Evolutionary conservation across 37 sponge, comb jelly and placozoan genomes (phyloP).

Genomic region (Geodia barretti): DNA sequence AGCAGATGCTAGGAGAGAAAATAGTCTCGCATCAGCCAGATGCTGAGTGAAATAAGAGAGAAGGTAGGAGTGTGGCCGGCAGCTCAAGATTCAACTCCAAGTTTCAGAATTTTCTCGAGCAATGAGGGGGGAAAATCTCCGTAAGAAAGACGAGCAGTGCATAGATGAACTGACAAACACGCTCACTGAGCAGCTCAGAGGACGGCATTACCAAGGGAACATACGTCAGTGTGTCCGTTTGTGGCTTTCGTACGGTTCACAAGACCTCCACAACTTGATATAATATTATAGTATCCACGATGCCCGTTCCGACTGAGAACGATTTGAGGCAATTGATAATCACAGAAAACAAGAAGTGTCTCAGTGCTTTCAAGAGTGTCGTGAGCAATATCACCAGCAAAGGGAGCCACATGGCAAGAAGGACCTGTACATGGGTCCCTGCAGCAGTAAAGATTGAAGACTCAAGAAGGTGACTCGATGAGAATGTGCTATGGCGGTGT

Average conservation of each 20-base stretch:
- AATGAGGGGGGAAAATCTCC: not conserved
- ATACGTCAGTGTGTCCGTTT: not conserved
- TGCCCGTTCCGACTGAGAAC: not conserved
- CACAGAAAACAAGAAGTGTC: not conserved
- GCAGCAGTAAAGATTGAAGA: constrained; percentile 44
- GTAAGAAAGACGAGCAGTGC: not conserved
- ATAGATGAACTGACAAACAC: not conserved
- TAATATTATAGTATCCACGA: not conserved
- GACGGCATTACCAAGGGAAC: not conserved
- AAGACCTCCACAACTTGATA: not conserved
- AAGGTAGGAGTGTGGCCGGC: constrained; percentile 24
- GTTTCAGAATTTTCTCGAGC: not conserved
- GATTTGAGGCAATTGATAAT: not conserved
- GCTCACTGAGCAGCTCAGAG: not conserved
- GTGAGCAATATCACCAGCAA: not conserved
- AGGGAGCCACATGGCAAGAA: not conserved
- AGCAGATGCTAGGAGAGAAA: not conserved
- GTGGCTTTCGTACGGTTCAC: not conserved
- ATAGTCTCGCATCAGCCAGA: not conserved
- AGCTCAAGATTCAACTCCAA: not conserved
- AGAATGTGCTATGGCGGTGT: constrained; percentile 69
- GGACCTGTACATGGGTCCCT: constrained; percentile 64
- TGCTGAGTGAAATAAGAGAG: not conserved
- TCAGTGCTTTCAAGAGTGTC: not conserved
- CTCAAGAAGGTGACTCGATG: too few species aligned